Conservation (phyloP, 2,797 vertebrate genomes). For the Alauda arvensis region DNA sequence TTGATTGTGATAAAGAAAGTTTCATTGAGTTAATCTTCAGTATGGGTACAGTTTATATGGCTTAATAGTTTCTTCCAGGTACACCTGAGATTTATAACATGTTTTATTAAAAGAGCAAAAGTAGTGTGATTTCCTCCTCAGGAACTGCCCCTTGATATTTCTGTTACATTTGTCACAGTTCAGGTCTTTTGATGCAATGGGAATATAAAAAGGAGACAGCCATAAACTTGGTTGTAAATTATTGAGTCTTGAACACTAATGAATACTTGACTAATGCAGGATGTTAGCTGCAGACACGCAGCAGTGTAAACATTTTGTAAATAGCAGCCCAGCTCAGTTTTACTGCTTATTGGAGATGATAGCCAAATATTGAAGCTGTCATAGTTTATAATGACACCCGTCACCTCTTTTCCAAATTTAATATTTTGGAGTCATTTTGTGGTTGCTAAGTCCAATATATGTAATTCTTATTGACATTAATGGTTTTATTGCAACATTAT, state of each 20-base stretch:
- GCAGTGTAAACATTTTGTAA: not conserved
- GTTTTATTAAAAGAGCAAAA: not conserved
- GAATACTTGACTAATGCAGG: not conserved
- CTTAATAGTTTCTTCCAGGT: not conserved
- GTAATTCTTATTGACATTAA: not conserved
- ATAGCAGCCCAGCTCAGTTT: not conserved
- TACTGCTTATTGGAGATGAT: not conserved
- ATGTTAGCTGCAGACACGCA: not conserved
- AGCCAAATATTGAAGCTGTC: not conserved
- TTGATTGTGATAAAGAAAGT: not conserved
- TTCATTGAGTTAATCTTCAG: not conserved
- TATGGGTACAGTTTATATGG: not conserved
- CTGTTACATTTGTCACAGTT: not conserved
- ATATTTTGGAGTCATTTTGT: not conserved
- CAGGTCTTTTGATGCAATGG: not conserved
- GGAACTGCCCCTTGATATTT: not conserved
- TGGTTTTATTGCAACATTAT: not conserved
- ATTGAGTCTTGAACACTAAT: not conserved
- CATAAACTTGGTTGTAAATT: not conserved
- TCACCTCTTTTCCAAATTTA: not conserved
- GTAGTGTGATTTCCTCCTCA: not conserved
- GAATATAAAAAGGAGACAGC: not conserved
- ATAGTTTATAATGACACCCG: fast-evolving
- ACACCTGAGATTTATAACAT: not conserved
- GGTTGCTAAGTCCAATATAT: not conserved